Evolutionary conservation across 2,113 vertebrate species (phyloP).

Genomic region (Halichoeres trimaculatus): DNA sequence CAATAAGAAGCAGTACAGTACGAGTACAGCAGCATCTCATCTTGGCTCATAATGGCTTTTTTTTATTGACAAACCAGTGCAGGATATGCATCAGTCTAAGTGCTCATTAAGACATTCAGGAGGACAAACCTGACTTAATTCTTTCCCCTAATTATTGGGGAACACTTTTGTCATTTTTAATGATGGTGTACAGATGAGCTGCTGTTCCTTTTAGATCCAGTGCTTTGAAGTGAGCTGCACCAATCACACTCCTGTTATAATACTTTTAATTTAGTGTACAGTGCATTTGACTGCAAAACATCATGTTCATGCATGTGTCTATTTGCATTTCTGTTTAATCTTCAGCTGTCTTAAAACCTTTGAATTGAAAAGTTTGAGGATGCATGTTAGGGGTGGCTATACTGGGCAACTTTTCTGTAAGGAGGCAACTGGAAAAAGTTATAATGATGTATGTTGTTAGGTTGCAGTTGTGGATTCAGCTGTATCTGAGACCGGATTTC

Average conservation of each 20-base stretch:
- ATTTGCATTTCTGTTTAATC: not conserved
- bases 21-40: constrained; percentile 24
- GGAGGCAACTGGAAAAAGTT: too few species aligned
- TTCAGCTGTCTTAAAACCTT: not conserved
- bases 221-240: not conserved
- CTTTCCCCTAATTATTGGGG: not conserved
- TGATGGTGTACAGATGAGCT: not conserved
- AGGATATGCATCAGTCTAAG: constrained; percentile 32
- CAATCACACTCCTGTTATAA: not conserved
- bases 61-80: constrained; percentile 19
- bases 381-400: not conserved
- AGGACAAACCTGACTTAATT: constrained; percentile 17
- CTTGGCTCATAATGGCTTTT: constrained; percentile 5
- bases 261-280: not conserved
- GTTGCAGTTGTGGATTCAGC: not conserved
- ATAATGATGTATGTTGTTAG: not conserved
- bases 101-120: constrained; percentile 26
- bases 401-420: too few species aligned
- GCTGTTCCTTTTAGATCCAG: not conserved
- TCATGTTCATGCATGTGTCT: not conserved
- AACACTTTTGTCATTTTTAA: constrained; percentile 11
- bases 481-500: too few species aligned
- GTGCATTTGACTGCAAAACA: not conserved
- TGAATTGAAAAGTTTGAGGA: not conserved
- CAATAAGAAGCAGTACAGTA: constrained; percentile 13